Conservation (phyloP, 2,888 invertebrate species). For the Gryllus longicercus region DNA sequence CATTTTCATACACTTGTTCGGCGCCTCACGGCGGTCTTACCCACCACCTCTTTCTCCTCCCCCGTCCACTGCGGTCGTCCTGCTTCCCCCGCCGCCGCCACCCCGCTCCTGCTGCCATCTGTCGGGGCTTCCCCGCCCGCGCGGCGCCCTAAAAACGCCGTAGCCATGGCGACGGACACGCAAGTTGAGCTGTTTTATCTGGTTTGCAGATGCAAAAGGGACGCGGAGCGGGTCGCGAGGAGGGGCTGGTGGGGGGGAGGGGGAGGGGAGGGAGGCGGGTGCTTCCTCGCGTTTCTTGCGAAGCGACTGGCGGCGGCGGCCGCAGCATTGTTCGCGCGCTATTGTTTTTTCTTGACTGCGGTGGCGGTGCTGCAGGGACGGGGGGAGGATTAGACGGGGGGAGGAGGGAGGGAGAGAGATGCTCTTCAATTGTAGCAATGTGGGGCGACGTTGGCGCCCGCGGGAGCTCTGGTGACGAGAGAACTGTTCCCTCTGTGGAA, state of each 20-base stretch:
- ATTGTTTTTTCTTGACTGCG: not conserved
- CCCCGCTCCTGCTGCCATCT: not conserved
- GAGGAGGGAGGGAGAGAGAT: not conserved
- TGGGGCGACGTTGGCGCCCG: not conserved
- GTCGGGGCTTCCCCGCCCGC: not conserved
- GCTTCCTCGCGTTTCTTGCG: not conserved
- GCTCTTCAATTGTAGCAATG: slow-evolving; percentile 8
- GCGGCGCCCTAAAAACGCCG: not conserved
- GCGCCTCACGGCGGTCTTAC: no score
- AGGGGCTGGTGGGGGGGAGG: not conserved
- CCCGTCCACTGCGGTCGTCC: not conserved
- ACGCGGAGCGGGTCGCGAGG: not conserved
- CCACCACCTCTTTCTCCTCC: not conserved
- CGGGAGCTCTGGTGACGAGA: no score
- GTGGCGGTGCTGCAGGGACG: not conserved
- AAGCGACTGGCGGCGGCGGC: not conserved
- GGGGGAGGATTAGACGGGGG: not conserved
- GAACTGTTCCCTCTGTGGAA: no score
- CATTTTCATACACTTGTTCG: no score
- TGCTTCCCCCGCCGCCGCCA: not conserved
- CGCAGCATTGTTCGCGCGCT: not conserved
- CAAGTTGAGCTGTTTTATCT: slow-evolving; percentile 17
- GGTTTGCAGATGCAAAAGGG: slow-evolving; percentile 7
- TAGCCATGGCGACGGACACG: slow-evolving; percentile 2
- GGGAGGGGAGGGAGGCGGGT: not conserved